Evolutionary conservation across 64 coral and sea anemone genomes (phyloP).

Genomic region (Cladopsammia gracilis): DNA sequence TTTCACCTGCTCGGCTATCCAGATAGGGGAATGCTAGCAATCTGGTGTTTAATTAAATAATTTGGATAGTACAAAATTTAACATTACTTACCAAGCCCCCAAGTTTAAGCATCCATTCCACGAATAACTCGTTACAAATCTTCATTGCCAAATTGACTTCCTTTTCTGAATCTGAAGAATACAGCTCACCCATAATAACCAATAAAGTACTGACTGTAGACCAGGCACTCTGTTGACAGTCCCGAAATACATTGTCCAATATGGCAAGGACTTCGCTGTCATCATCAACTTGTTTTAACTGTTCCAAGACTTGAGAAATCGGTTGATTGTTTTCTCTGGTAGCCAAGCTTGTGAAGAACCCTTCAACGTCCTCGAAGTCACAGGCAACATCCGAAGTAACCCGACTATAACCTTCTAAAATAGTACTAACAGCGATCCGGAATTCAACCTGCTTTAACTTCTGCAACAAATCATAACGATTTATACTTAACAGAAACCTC

Average conservation of each 20-base stretch:
- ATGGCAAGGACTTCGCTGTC: neutral
- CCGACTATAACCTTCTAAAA: neutral
- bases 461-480: neutral
- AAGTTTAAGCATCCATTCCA: neutral
- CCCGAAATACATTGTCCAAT: neutral
- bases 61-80: neutral
- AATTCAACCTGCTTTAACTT: neutral
- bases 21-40: no score
- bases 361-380: neutral
- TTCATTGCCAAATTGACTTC: no score
- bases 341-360: no score
- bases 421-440: neutral
- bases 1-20: no score
- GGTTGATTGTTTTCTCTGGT: neutral
- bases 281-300: neutral
- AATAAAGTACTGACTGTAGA: neutral
- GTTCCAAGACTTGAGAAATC: neutral
- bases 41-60: neutral
- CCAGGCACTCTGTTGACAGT: neutral
- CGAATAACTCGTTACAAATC: neutral
- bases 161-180: neutral
- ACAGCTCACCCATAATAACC: conserved; percentile 6
- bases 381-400: neutral
- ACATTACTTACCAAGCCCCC: conserved; percentile 22
- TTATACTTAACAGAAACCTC: neutral